A percentile compares a stretch with the other conserved stretches of the same genome.
Evolutionary conservation across 1,140 invertebrate genomes (phyloP).

Genomic region (Sipha flava): DNA sequence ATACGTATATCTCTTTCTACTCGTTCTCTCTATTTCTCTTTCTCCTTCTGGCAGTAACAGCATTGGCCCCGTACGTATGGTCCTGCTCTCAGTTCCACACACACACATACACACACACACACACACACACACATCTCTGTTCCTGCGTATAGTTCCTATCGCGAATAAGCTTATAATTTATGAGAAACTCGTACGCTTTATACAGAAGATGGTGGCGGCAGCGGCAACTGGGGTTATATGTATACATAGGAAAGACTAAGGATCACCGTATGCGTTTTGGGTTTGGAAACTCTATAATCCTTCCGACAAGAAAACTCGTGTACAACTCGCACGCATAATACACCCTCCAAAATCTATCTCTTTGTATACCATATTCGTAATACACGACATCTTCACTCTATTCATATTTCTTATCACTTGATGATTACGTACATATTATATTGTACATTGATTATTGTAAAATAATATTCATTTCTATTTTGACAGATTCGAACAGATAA

Average conservation of each 20-base stretch:
- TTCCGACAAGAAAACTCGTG: not conserved
- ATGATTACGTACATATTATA: too few species aligned
- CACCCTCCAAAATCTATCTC: not conserved
- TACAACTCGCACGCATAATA: not conserved
- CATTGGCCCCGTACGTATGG: not conserved
- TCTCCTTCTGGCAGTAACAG: not conserved
- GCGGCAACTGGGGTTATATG: not conserved
- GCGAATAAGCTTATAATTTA: slow-evolving; percentile 25
- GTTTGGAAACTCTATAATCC: not conserved
- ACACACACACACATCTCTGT: not conserved
- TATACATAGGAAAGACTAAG: not conserved
- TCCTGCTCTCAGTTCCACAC: not conserved
- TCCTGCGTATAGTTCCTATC: not conserved
- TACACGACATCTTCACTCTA: too few species aligned
- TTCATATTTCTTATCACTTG: too few species aligned
- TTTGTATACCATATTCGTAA: too few species aligned
- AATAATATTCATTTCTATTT: too few species aligned
- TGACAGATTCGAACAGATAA: too few species aligned
- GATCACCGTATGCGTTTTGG: not conserved
- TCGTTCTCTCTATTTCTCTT: not conserved
- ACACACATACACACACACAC: not conserved
- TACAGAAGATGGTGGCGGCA: not conserved
- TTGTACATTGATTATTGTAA: too few species aligned
- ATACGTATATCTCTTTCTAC: not conserved
- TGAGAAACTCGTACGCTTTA: slow-evolving; percentile 3